A percentile compares a stretch with the other conserved stretches of the same genome.
phyloP scores from a whole-genome alignment of 2,888 invertebrate species.

The Rhamnusium bicolor region DNA sequence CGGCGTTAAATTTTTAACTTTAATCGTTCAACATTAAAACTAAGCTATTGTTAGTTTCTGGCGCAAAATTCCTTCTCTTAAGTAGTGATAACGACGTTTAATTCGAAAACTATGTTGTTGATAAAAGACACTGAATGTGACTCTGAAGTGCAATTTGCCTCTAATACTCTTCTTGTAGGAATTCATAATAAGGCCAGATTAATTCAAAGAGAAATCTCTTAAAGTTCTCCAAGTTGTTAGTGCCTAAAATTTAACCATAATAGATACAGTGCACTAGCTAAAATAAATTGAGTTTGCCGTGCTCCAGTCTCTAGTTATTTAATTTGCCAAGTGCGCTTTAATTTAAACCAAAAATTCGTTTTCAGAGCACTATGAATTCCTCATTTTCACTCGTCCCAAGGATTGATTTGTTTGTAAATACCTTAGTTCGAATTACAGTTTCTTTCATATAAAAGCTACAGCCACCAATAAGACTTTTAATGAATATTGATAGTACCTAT shows the following conservation, averaged over 20 bases:
- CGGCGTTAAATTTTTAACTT: background rate
- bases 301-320: background rate
- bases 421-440: too few relatives aligned
- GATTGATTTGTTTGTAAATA: background rate
- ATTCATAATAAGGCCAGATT: conserved; percentile 4
- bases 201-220: background rate
- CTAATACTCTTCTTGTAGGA: background rate
- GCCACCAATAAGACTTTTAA: too few relatives aligned
- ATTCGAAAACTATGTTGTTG: background rate
- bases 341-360: background rate
- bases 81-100: background rate
- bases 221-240: background rate
- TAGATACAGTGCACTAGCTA: background rate
- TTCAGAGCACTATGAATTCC: background rate
- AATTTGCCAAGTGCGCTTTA: background rate
- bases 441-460: too few relatives aligned
- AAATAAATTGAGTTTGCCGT: background rate
- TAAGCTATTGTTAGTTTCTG: background rate
- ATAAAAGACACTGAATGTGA: background rate
- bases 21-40: background rate
- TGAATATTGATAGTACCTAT: too few relatives aligned
- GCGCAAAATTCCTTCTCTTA: background rate
- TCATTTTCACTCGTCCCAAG: background rate
- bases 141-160: background rate
- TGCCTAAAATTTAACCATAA: background rate